These are phyloP conservation scores for Homarus americanus DNA, from an alignment of 1,140 invertebrate species.

Conservation along the genomic window DNA sequence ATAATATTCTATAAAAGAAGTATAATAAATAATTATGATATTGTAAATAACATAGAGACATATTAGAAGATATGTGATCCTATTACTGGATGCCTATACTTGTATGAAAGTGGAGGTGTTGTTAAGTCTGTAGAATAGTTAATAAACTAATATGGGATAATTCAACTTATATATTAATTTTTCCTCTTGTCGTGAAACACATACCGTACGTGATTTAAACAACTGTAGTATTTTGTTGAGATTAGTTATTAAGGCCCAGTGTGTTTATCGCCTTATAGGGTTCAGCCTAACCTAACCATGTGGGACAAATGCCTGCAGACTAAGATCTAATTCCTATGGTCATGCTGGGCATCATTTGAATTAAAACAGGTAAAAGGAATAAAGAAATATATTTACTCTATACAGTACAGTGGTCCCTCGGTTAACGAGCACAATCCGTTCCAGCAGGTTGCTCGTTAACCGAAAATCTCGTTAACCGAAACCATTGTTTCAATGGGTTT, in stretches of 20 bases:
- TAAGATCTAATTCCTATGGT: too few relatives aligned
- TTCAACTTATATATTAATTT: background rate
- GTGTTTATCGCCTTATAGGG: too few relatives aligned
- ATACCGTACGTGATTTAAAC: background rate
- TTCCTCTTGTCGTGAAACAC: background rate
- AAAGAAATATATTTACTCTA: too few relatives aligned
- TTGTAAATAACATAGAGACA: conserved; percentile 53
- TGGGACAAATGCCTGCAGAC: too few relatives aligned
- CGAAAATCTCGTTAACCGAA: too few relatives aligned
- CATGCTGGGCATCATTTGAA: too few relatives aligned
- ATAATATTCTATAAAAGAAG: conserved; percentile 12
- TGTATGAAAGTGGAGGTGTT: conserved; percentile 44
- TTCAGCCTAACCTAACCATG: too few relatives aligned
- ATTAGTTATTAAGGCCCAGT: background rate
- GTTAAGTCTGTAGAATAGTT: conserved; percentile 56
- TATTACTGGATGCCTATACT: conserved; percentile 46
- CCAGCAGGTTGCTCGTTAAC: too few relatives aligned
- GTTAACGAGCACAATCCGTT: too few relatives aligned
- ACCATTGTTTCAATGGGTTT: too few relatives aligned
- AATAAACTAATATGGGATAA: conserved; percentile 58
- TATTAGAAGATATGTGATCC: conserved; percentile 32
- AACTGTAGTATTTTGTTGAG: background rate
- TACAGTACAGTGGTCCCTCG: too few relatives aligned
- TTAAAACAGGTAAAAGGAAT: too few relatives aligned
- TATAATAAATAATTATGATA: conserved; percentile 20